These are phyloP conservation scores for Scaptomyza parva DNA, from an alignment of 2,888 invertebrate genomes.

Conservation along the genomic window DNA sequence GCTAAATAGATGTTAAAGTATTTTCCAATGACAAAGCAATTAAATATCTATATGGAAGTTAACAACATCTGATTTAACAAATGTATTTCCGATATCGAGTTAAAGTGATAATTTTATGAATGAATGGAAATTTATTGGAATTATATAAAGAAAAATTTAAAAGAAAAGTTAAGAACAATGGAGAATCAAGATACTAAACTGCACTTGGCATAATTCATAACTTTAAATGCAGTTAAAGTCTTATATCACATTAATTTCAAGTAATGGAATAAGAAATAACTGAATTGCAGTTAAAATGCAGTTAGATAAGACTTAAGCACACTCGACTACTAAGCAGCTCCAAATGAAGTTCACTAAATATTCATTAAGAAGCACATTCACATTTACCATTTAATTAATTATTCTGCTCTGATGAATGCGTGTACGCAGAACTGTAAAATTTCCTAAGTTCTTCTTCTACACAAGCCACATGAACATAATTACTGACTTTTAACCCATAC, in stretches of 20 bases:
- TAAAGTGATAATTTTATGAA: background rate
- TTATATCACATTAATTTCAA: background rate
- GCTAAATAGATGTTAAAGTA: constrained; percentile 14
- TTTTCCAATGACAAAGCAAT: constrained; percentile 19
- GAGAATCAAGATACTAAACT: background rate
- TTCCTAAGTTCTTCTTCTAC: background rate
- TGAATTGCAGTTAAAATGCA: background rate
- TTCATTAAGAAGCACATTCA: constrained; percentile 2
- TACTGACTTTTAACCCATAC: constrained; percentile 47
- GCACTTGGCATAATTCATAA: background rate
- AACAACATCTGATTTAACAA: background rate
- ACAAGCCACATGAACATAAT: constrained; percentile 8
- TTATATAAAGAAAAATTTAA: background rate
- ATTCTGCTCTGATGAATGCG: constrained; percentile 20
- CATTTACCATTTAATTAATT: constrained; percentile 1
- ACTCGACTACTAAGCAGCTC: background rate
- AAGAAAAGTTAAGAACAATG: background rate
- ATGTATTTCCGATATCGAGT: background rate
- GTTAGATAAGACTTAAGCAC: background rate
- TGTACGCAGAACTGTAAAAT: constrained; percentile 6
- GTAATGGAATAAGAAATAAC: background rate
- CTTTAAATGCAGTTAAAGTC: constrained; percentile 1
- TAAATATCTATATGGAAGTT: constrained; percentile 17
- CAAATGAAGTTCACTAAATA: background rate
- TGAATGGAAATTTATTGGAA: background rate